Evolutionary conservation across 1,140 invertebrate species (phyloP).

Genomic region (Drosophila sproati): DNA sequence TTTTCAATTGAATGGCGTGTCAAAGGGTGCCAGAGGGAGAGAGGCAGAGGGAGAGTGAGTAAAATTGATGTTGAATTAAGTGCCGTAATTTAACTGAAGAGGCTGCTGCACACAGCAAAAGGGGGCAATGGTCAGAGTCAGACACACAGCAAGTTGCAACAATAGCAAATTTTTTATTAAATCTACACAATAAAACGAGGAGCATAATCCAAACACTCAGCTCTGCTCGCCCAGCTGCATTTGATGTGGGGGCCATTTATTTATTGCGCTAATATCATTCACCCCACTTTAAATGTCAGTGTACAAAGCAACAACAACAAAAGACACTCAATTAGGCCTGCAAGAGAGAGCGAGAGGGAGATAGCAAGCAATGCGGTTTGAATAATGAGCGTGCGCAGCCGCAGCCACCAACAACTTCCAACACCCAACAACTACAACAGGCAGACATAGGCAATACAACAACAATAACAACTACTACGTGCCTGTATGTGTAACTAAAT

Average conservation of each 20-base stretch:
- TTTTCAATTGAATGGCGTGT: constrained; percentile 63
- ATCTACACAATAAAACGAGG: constrained; percentile 62
- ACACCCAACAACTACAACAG: constrained; percentile 17
- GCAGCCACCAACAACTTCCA: constrained; percentile 34
- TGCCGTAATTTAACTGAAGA: constrained; percentile 52
- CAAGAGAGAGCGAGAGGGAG: constrained; percentile 24
- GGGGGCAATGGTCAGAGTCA: constrained; percentile 56
- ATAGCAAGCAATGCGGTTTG: constrained; percentile 18
- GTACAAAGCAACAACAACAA: constrained; percentile 42
- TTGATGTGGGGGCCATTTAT: constrained; percentile 75
- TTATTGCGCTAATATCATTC: constrained; percentile 77
- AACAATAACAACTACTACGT: constrained; percentile 7
- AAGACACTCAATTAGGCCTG: constrained; percentile 44
- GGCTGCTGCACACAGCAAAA: constrained; percentile 2
- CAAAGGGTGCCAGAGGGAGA: constrained; percentile 34
- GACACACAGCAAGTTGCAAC: constrained; percentile 43
- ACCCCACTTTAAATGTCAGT: constrained; percentile 82
- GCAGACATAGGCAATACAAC: constrained; percentile 22
- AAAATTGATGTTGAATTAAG: constrained; percentile 59
- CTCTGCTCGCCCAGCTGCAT: constrained; percentile 54
- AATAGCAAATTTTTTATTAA: constrained; percentile 73
- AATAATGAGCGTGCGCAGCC: constrained; percentile 44
- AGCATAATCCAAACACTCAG: constrained; percentile 18
- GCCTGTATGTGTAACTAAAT: constrained; percentile 18
- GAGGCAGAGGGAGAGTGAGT: constrained; percentile 21